These are phyloP conservation scores for Monochamus alternatus DNA, from an alignment of 2,888 invertebrate genomes.

Conservation along the genomic window DNA sequence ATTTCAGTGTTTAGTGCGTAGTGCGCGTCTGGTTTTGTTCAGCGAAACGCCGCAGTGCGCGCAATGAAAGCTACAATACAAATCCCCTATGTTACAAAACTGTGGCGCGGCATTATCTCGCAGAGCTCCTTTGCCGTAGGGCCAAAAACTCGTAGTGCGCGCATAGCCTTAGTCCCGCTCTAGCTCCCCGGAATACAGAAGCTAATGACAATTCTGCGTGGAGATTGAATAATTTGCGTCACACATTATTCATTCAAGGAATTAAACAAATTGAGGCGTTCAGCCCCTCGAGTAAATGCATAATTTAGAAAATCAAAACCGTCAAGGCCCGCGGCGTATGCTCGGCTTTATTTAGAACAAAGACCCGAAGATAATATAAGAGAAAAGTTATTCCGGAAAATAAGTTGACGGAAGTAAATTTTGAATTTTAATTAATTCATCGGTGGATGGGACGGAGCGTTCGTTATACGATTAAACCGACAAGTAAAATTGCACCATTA, in stretches of 20 bases:
- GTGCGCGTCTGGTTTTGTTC: too few species aligned
- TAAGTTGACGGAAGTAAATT: conserved; percentile 30
- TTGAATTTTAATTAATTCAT: conserved; percentile 32
- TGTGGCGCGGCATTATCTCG: too few species aligned
- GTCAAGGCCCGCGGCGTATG: conserved; percentile 24
- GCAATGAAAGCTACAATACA: too few species aligned
- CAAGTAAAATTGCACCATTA: conserved; percentile 21
- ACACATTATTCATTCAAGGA: conserved; percentile 18
- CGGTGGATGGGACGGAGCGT: conserved; percentile 3
- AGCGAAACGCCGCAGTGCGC: too few species aligned
- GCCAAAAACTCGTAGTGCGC: too few species aligned
- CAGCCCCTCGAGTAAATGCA: conserved; percentile 29
- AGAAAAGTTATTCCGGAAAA: conserved; percentile 33
- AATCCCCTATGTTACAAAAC: too few species aligned
- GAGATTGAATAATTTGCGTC: conserved; percentile 14
- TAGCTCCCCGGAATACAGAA: conserved; percentile 4
- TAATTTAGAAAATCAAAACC: conserved; percentile 42
- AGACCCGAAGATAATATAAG: conserved; percentile 21
- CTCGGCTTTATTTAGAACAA: conserved; percentile 21
- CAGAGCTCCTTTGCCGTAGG: too few species aligned
- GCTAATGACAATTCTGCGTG: neutral
- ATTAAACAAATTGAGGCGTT: conserved; percentile 21
- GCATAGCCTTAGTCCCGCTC: neutral
- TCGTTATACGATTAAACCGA: conserved; percentile 15
- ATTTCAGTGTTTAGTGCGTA: too few species aligned